Evolutionary conservation across 1,140 invertebrate species (phyloP), one percentile per base, ranked within the genome.

Genomic region (Theocolax elegans): DNA sequence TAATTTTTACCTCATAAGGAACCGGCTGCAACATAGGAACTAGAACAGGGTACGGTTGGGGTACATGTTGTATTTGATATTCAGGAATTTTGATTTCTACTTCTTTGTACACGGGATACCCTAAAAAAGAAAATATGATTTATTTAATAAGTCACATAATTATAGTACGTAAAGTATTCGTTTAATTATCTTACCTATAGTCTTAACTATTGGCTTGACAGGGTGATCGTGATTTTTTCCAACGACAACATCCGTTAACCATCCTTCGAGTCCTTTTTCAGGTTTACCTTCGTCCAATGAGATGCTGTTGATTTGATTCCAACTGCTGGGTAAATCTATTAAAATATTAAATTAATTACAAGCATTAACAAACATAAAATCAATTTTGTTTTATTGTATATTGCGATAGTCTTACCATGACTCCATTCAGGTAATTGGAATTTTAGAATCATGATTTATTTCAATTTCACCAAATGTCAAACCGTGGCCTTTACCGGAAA

Each of bases 11-110:
- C 76, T 76, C 68, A 25, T 74, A 80, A 8, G 82, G 79, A 48
- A 80, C 75, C 1, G 79, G 79, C 51, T 83, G 65, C 25, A 72
- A 7, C 42, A 81, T 70, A 13, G 79, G 38, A 49, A 79, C 67
- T 0, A 72, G n/a, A 3, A 88, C 82, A 1, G 87, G 85, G 70
- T 87, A 88, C 13, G 86, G 87, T 71, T 89, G 86, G 4, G 86
- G 82, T 2, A 86, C 81, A 0, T 83, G 82, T 21, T 88, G 79
- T 4, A 92, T 83, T 59, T 91, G 87, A 10, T 90, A 89, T 74
- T 91, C 89, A 0, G 90, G 90, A 4, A 93, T 85, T 60, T 88
- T 87, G 2, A 93, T 85, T 46, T 90, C 89, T 0, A 92, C 79
- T 3, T 88, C 78, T 76, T 91, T 90, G 19, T 87, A 86, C n/a